Percentiles rank a stretch among this genome's conserved stretches.
Evolutionary conservation across 2,888 invertebrate genomes (phyloP).

Genomic region (Ryuthela nishihirai): DNA sequence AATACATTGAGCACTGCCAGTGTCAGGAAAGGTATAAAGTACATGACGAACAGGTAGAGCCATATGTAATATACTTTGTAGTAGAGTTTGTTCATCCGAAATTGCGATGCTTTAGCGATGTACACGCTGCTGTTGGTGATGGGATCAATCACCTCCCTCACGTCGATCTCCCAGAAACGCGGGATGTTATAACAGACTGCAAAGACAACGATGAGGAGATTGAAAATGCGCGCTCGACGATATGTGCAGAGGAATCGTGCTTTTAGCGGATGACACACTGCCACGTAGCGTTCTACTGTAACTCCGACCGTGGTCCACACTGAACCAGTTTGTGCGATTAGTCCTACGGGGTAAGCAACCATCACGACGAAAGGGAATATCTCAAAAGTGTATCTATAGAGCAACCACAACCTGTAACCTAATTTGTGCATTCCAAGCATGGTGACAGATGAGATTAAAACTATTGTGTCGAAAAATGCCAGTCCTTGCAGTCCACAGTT

Average conservation of each 20-base stretch:
- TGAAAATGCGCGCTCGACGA: slow-evolving; percentile 77
- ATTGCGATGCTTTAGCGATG: slow-evolving; percentile 58
- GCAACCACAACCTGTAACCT: slow-evolving; percentile 6
- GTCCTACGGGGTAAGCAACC: slow-evolving; percentile 74
- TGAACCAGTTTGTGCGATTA: slow-evolving; percentile 79
- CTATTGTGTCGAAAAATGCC: slow-evolving; percentile 85
- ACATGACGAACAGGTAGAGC: slow-evolving; percentile 91
- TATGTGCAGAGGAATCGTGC: slow-evolving; percentile 89
- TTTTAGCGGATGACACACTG: slow-evolving; percentile 67
- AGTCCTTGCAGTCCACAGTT: slow-evolving; percentile 52
- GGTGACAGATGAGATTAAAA: slow-evolving; percentile 64
- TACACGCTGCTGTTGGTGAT: slow-evolving; percentile 16
- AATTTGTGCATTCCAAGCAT: slow-evolving; percentile 73
- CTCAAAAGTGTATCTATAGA: slow-evolving; percentile 61
- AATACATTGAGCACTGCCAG: slow-evolving; percentile 84
- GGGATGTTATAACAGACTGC: slow-evolving; percentile 82
- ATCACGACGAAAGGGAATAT: slow-evolving; percentile 73
- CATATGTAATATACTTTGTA: slow-evolving; percentile 82
- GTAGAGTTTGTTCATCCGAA: slow-evolving; percentile 69
- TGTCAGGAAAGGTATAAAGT: slow-evolving; percentile 83
- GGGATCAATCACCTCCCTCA: slow-evolving; percentile 7
- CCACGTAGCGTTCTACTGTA: slow-evolving; percentile 85
- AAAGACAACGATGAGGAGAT: slow-evolving; percentile 72
- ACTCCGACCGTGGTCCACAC: slow-evolving; percentile 73
- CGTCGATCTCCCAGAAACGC: slow-evolving; percentile 54